phyloP scores from a whole-genome alignment of 2,113 vertebrate genomes.

The Picathartes gymnocephalus region DNA sequence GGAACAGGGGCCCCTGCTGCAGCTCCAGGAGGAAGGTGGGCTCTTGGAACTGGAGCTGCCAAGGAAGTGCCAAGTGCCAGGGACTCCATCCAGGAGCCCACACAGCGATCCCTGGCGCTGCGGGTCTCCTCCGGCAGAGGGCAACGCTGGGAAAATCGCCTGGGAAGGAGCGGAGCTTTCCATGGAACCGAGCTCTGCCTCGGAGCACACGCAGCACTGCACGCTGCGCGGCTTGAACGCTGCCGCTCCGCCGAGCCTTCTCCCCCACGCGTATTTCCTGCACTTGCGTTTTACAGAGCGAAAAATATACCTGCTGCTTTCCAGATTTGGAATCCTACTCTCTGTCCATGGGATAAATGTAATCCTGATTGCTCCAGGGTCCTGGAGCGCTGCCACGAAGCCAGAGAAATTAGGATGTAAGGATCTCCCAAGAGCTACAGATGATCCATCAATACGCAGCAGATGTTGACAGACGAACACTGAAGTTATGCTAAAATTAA shows the following conservation, averaged over 20 bases:
- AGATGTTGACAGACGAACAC: not conserved
- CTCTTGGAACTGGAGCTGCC: not conserved
- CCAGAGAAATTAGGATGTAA: not conserved
- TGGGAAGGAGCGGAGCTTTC: not conserved
- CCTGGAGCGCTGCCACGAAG: not conserved
- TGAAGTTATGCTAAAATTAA: not conserved
- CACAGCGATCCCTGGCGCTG: not conserved
- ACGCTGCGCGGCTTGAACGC: fast-evolving
- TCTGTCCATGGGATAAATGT: not conserved
- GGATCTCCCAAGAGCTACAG: not conserved
- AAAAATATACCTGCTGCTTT: not conserved
- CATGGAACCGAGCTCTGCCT: not conserved
- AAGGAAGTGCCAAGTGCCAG: not conserved
- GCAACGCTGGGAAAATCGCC: not conserved
- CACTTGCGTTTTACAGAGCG: fast-evolving
- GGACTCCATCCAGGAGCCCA: not conserved
- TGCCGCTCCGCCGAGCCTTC: not conserved
- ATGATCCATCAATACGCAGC: not conserved
- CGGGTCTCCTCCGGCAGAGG: constrained; percentile 9
- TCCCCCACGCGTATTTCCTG: fast-evolving
- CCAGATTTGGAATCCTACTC: not conserved
- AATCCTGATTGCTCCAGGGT: not conserved
- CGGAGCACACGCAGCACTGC: not conserved
- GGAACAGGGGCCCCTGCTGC: not conserved
- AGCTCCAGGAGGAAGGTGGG: not conserved